These are phyloP conservation scores for Genyomyrus donnyi DNA, from an alignment of 2,113 vertebrate species.

Conservation along the genomic window DNA sequence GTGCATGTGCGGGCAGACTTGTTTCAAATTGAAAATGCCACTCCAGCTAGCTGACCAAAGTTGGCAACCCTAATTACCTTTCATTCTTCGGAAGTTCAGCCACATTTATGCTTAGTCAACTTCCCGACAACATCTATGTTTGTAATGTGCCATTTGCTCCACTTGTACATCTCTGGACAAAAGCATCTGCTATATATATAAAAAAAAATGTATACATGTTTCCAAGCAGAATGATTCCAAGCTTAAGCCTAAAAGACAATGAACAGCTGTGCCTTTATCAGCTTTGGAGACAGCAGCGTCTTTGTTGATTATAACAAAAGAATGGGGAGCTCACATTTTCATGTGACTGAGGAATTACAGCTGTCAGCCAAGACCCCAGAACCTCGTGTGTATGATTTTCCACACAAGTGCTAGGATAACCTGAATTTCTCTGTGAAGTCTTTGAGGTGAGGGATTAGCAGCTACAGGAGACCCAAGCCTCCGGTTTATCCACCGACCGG, in stretches of 20 bases:
- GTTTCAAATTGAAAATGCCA: neutral
- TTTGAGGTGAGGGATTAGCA: constrained; percentile 16
- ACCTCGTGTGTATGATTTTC: neutral
- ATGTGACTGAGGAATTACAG: constrained; percentile 4
- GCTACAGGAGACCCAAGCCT: constrained; percentile 5
- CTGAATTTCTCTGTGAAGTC: constrained; percentile 15
- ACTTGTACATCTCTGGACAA: neutral
- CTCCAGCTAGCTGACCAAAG: neutral
- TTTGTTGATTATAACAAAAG: neutral
- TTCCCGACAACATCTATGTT: neutral
- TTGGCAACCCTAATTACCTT: neutral
- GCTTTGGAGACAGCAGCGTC: neutral
- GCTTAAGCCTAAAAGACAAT: neutral
- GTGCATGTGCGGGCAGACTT: neutral
- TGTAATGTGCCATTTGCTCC: neutral
- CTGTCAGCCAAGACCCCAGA: neutral
- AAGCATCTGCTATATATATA: neutral
- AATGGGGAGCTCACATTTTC: neutral
- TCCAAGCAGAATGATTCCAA: neutral
- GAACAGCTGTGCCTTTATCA: neutral
- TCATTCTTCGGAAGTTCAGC: neutral
- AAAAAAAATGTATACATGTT: neutral
- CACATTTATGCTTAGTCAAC: neutral
- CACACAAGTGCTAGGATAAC: neutral
- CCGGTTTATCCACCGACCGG: constrained; percentile 12